These are phyloP conservation scores for Himalopsyche anomala DNA, from an alignment of 2,888 invertebrate genomes.

Conservation along the genomic window DNA sequence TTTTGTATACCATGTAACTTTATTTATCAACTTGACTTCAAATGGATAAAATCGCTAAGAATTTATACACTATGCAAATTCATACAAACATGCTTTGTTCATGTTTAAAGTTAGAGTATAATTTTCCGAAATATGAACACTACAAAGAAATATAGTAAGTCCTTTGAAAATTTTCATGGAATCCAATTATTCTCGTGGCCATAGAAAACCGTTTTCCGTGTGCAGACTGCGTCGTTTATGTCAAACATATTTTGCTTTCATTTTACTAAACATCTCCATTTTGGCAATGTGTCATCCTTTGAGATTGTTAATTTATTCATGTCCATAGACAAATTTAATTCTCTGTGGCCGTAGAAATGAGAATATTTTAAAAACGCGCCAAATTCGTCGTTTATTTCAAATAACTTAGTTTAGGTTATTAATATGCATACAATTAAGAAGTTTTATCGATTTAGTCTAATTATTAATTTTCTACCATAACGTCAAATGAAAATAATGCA, in stretches of 20 bases:
- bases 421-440: too few relatives aligned
- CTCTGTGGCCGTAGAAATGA: background rate
- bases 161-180: constrained; percentile 52
- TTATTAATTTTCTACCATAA: too few relatives aligned
- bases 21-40: too few relatives aligned
- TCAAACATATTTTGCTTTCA: background rate
- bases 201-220: background rate
- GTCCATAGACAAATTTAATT: background rate
- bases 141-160: background rate
- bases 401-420: too few relatives aligned
- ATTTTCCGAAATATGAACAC: background rate
- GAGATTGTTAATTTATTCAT: constrained; percentile 24
- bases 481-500: too few relatives aligned
- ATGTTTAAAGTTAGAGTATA: background rate
- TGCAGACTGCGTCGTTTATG: background rate
- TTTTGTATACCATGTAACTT: too few relatives aligned
- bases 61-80: background rate
- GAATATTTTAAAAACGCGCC: too few relatives aligned
- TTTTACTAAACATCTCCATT: constrained; percentile 4
- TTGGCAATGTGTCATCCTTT: background rate
- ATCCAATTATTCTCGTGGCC: constrained; percentile 3
- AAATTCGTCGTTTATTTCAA: too few relatives aligned
- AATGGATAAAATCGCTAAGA: too few relatives aligned
- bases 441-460: too few relatives aligned
- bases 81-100: background rate